Evolutionary conservation across 2,888 invertebrate genomes (phyloP).

Genomic region (Xestoiulus laeticollis): DNA sequence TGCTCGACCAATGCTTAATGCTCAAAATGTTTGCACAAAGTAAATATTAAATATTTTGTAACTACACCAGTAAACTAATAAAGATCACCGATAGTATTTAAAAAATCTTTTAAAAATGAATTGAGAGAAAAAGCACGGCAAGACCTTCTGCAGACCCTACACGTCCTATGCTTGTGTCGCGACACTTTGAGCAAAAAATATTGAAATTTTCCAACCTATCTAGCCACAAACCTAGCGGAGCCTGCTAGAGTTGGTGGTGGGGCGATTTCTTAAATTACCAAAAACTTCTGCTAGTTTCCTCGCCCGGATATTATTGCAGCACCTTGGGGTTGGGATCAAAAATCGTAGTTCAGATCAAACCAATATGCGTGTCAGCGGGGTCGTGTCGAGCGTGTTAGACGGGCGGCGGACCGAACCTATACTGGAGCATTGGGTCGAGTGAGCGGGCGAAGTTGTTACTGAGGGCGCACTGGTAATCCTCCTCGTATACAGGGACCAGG

Average conservation of each 20-base stretch:
- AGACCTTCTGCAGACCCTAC: too few relatives aligned
- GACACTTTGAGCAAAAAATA: neutral
- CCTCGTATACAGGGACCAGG: constrained; percentile 86
- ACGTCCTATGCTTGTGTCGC: neutral
- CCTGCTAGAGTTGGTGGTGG: neutral
- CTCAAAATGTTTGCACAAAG: too few relatives aligned
- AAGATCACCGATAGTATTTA: too few relatives aligned
- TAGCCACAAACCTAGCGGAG: neutral
- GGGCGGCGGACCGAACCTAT: constrained; percentile 94
- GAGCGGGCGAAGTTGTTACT: constrained; percentile 83
- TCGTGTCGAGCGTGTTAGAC: neutral
- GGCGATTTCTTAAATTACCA: neutral
- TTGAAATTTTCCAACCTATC: neutral
- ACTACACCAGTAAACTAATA: too few relatives aligned
- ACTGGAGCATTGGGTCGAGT: constrained; percentile 87
- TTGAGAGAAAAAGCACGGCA: too few relatives aligned
- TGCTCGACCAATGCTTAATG: too few relatives aligned
- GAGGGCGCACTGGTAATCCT: constrained; percentile 85
- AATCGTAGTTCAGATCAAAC: neutral
- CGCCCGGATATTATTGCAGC: neutral
- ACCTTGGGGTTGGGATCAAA: neutral
- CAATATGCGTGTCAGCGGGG: neutral
- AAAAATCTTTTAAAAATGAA: too few relatives aligned
- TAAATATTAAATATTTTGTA: too few relatives aligned
- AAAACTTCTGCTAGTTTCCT: neutral